Conservation (phyloP, 2,888 invertebrate genomes). For the Drosophila multiciliata region DNA sequence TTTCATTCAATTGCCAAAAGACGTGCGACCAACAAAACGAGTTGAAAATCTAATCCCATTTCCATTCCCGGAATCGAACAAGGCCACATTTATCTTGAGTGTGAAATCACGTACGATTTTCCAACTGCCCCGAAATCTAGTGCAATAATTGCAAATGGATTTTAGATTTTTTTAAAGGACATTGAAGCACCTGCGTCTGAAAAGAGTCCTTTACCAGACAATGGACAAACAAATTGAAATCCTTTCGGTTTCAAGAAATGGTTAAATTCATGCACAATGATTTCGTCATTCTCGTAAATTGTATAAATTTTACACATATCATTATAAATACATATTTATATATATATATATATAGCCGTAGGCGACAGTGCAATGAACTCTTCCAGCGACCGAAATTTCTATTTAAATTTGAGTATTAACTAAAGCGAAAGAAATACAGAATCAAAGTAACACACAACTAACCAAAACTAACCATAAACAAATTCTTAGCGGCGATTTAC, state of each 20-base stretch:
- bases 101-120: constrained; percentile 67
- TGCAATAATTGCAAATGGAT: constrained; percentile 53
- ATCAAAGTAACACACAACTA: constrained; percentile 57
- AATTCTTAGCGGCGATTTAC: constrained; percentile 52
- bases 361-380: constrained; percentile 65
- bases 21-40: constrained; percentile 64
- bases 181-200: constrained; percentile 40
- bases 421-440: constrained; percentile 56
- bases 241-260: constrained; percentile 55
- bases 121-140: constrained; percentile 14
- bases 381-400: constrained; percentile 50
- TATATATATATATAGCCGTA: not conserved
- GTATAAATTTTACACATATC: not conserved
- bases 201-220: not conserved
- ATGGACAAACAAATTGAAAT: constrained; percentile 36
- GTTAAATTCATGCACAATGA: not conserved
- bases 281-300: constrained; percentile 2
- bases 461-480: constrained; percentile 40
- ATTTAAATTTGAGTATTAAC: constrained; percentile 68
- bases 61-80: constrained; percentile 56
- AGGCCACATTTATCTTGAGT: constrained; percentile 61
- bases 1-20: constrained; percentile 35
- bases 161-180: not conserved
- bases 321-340: not conserved
- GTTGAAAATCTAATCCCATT: constrained; percentile 49